Conservation (phyloP, 2,797 vertebrate species). For the Triplophysa yarkandensis region DNA sequence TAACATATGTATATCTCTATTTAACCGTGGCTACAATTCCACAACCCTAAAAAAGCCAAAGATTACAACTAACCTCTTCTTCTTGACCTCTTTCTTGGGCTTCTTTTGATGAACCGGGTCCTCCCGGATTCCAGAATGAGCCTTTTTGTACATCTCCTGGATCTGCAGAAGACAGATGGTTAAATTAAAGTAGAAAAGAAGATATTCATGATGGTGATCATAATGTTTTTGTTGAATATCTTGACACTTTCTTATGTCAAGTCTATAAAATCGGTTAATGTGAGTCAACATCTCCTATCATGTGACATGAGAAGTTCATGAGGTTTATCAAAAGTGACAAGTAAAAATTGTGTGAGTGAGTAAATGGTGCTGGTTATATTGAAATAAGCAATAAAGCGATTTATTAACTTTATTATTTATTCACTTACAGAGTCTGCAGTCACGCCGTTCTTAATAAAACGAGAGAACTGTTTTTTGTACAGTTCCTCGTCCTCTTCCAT, state of each 20-base stretch:
- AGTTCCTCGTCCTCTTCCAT: slow-evolving; percentile 95
- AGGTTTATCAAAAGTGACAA: not conserved
- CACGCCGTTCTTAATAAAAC: slow-evolving; percentile 93
- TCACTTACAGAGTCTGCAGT: slow-evolving; percentile 81
- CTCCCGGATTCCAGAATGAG: slow-evolving; percentile 88
- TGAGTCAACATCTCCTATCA: not conserved
- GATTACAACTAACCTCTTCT: slow-evolving; percentile 86
- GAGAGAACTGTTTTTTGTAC: slow-evolving; percentile 96
- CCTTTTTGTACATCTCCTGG: slow-evolving; percentile 95
- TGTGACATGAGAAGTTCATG: not conserved
- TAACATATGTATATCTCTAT: too few relatives aligned
- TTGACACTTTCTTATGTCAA: not conserved
- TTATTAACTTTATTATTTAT: too few relatives aligned
- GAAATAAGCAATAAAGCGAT: too few relatives aligned
- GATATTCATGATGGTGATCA: too few relatives aligned
- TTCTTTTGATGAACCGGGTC: slow-evolving; percentile 98
- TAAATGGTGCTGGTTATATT: not conserved
- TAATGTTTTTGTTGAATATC: not conserved
- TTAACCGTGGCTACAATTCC: too few relatives aligned
- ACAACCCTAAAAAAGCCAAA: too few relatives aligned
- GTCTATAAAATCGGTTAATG: too few relatives aligned
- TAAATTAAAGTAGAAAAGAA: not conserved
- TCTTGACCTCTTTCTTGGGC: slow-evolving; percentile 92
- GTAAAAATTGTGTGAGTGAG: not conserved
- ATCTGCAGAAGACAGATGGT: slow-evolving; percentile 73